Evolutionary conservation across 2,113 vertebrate genomes (phyloP).

Genomic region (Willisornis vidua): DNA sequence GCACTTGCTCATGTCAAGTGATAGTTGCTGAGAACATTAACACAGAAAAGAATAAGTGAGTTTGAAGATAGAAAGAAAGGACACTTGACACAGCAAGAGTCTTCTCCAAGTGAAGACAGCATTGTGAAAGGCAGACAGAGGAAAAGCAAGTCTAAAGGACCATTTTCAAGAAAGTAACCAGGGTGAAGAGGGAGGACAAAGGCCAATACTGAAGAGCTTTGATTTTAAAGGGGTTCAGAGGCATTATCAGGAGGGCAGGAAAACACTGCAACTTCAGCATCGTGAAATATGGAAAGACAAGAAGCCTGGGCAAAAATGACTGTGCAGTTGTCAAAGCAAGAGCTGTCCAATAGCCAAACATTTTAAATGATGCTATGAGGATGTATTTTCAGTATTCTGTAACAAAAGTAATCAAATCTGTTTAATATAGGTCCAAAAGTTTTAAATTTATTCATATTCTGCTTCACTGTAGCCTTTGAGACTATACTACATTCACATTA

Average conservation of each 20-base stretch:
- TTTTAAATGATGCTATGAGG: neutral
- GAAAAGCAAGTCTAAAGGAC: neutral
- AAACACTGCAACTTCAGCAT: neutral
- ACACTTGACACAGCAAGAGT: neutral
- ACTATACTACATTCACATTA: neutral
- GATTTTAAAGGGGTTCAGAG: neutral
- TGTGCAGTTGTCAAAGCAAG: neutral
- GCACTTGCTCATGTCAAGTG: neutral
- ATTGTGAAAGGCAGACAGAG: neutral
- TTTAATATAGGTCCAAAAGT: neutral
- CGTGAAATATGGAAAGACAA: neutral
- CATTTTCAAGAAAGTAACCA: neutral
- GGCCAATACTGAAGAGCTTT: neutral
- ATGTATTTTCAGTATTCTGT: neutral
- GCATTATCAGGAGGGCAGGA: neutral
- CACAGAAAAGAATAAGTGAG: neutral
- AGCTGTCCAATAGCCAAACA: neutral
- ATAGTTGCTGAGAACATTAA: neutral
- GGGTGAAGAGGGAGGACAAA: neutral
- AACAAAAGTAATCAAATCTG: neutral
- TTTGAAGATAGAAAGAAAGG: neutral
- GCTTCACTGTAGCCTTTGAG: neutral
- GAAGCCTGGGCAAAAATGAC: neutral
- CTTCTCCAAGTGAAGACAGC: neutral
- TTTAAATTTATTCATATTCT: neutral